Percentiles rank a stretch among this genome's conserved stretches.
Evolutionary conservation across 2,113 vertebrate species (phyloP).

Genomic region (Indicator indicator): DNA sequence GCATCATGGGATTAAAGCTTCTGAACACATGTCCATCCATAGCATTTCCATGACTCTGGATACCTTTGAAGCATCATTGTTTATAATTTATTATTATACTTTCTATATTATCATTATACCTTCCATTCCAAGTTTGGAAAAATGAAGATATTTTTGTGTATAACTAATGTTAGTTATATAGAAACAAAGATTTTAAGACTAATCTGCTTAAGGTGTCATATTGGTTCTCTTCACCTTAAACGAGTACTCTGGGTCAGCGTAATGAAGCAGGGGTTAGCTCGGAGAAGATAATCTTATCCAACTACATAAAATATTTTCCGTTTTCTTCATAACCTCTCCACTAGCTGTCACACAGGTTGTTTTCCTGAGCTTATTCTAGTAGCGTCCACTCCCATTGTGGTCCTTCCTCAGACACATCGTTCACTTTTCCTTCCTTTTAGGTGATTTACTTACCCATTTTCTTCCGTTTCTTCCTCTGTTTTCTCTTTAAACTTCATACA

Average conservation of each 20-base stretch:
- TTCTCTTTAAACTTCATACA: not conserved
- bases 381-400: fast-evolving
- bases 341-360: not conserved
- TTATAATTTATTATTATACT: not conserved
- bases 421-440: not conserved
- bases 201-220: not conserved
- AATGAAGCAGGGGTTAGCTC: not conserved
- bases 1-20: not conserved
- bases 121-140: not conserved
- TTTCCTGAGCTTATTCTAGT: not conserved
- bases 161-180: not conserved
- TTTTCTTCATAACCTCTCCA: not conserved
- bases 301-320: not conserved
- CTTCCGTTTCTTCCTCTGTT: not conserved
- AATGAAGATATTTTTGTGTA: not conserved
- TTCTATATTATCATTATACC: not conserved
- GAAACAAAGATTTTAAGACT: not conserved
- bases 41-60: not conserved
- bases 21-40: not conserved
- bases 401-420: not conserved
- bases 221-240: not conserved
- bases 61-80: not conserved
- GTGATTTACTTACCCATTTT: not conserved
- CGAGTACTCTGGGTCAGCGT: not conserved
- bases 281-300: not conserved